Percentiles rank a stretch among this genome's conserved stretches.
These are phyloP conservation scores for Lasius fuliginosus DNA, from an alignment of 2,888 invertebrate species.

Conservation along the genomic window DNA sequence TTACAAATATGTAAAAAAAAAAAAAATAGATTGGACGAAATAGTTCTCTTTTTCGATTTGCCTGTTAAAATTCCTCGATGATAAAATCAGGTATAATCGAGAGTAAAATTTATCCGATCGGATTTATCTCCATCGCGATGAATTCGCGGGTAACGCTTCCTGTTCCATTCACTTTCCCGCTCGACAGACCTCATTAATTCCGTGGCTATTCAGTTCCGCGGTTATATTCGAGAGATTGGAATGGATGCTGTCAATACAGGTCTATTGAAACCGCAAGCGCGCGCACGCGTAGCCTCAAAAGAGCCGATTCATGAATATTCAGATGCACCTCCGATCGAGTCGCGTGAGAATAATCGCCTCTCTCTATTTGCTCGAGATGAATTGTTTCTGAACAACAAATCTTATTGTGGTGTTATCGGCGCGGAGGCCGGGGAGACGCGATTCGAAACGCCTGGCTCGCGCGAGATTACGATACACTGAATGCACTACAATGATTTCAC, in stretches of 20 bases:
- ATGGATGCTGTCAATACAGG: slow-evolving; percentile 29
- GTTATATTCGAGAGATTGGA: slow-evolving; percentile 38
- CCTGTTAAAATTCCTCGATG: slow-evolving; percentile 14
- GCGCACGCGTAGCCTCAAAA: slow-evolving; percentile 1
- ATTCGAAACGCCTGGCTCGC: slow-evolving; percentile 34
- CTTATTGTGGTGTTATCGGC: slow-evolving; percentile 32
- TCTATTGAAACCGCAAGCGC: slow-evolving; percentile 17
- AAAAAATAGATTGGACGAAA: not conserved
- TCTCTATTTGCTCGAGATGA: not conserved
- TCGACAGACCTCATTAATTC: slow-evolving; percentile 40
- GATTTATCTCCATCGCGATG: slow-evolving; percentile 1
- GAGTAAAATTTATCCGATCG: not conserved
- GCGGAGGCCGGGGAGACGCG: not conserved
- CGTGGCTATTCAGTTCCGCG: slow-evolving; percentile 41
- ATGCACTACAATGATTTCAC: slow-evolving; percentile 21
- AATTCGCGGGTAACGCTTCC: not conserved
- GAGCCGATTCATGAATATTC: slow-evolving; percentile 49
- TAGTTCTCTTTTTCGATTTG: not conserved
- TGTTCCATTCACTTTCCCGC: slow-evolving; percentile 13
- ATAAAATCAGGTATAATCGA: not conserved
- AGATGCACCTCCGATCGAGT: slow-evolving; percentile 25
- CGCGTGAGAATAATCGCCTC: slow-evolving; percentile 18
- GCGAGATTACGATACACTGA: slow-evolving; percentile 27
- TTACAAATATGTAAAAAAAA: not conserved
- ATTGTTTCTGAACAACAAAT: slow-evolving; percentile 24